Base-by-base conservation (phyloP, 2,797 vertebrate species). In the Anabas testudineus region DNA sequence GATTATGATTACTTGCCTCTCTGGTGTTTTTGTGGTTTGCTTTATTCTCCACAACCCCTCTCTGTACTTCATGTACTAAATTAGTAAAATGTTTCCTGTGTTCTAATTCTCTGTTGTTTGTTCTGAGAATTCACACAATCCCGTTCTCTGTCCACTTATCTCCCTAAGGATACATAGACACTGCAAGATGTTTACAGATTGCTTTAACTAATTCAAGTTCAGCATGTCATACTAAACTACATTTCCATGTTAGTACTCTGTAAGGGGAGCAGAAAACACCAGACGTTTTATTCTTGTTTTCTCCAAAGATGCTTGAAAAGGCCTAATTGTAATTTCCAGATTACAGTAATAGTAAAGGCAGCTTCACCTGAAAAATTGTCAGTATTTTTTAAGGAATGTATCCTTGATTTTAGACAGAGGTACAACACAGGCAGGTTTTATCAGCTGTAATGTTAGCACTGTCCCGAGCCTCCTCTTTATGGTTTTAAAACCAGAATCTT, bases 1-100 rank as follows among this genome's bases (percentile, higher is more conserved):
- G 83, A 86, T 81, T 82, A 77, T 74, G 74, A 87, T 81, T 78
- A 74, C 65, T 74, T 62, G 34, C 51, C 52, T 60, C 55, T 71
- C 63, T 57, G 37, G 49, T 69, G 75, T 0, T 16, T 34, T 47
- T 28, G 34, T 51, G 21, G 15, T 65, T 18, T 51, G 46, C 21
- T 14, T 54, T 18, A 36, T 36, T 43, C 47, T 48, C 16, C 10
- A 51, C 37, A 60, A 66, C 73, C 45, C 42, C 59, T 56, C 72
- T 60, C 9, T 48, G 41, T 30, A 62, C 43, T 46, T 49, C 19
- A 45, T 56, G 37, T 63, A 64, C 34, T 78, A 59, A 76, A 70
- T 76, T 63, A 74, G 62, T 63, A 60, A 63, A 74, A 58, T 32
- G 30, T 61, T 74, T 51, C 58, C 8, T 68, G 14, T 60, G 55